Evolutionary conservation across 2,113 vertebrate species (phyloP).

Genomic region (Felis catus): F.catus_Fca126_mat1.0 CM031415.1:10247501-10248000

Average conservation of each 20-base stretch:
- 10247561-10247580: not conserved
- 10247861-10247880: not conserved
- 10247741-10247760: not conserved
- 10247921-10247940: not conserved
- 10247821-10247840: not conserved
- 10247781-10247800: not conserved
- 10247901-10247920: not conserved
- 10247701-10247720: not conserved
- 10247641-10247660: not conserved
- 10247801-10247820: not conserved
- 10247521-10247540: not conserved
- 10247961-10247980: not conserved
- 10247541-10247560: not conserved
- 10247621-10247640: not conserved
- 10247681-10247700: not conserved
- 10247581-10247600: not conserved
- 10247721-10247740: not conserved
- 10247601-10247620: not conserved
- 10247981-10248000: not conserved
- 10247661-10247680: not conserved
- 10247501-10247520: not conserved
- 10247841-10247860: not conserved
- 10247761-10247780: not conserved
- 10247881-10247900: not conserved
- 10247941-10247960: not conserved